These are phyloP conservation scores for Parotia lawesii DNA, from an alignment of 2,113 vertebrate species.

Conservation along the genomic window DNA sequence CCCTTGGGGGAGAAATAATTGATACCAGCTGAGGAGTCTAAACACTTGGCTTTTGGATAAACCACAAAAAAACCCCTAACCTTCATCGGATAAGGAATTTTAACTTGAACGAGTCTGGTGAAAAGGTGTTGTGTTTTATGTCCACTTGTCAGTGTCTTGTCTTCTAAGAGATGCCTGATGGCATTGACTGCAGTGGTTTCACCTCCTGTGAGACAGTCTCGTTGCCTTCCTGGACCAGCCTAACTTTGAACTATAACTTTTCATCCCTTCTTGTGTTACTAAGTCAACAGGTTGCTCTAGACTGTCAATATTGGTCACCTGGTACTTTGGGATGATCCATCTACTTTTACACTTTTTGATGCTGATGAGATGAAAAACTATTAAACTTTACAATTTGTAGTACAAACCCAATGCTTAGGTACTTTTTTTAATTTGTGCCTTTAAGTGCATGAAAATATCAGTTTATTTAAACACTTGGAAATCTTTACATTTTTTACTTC, in stretches of 20 bases:
- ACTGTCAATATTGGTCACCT: background rate
- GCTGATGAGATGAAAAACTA: background rate
- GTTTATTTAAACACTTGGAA: background rate
- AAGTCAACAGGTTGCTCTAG: background rate
- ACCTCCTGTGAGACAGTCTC: background rate
- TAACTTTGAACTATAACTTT: background rate
- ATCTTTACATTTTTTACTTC: background rate
- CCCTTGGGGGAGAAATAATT: background rate
- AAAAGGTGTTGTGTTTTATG: background rate
- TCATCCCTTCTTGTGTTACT: background rate
- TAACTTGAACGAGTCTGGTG: background rate
- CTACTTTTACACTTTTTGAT: background rate
- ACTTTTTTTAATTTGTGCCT: background rate
- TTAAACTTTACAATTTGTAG: background rate
- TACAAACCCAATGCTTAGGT: background rate
- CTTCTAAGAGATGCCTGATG: background rate
- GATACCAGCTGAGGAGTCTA: background rate
- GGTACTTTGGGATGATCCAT: background rate
- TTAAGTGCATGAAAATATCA: background rate
- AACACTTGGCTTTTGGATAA: background rate
- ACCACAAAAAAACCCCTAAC: accelerated
- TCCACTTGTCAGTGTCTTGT: background rate
- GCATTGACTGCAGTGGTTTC: background rate
- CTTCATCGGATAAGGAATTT: background rate
- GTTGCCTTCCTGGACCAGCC: background rate